These are phyloP conservation scores for Mellilla xanthometata DNA, from an alignment of 2,888 invertebrate genomes.

Conservation along the genomic window DNA sequence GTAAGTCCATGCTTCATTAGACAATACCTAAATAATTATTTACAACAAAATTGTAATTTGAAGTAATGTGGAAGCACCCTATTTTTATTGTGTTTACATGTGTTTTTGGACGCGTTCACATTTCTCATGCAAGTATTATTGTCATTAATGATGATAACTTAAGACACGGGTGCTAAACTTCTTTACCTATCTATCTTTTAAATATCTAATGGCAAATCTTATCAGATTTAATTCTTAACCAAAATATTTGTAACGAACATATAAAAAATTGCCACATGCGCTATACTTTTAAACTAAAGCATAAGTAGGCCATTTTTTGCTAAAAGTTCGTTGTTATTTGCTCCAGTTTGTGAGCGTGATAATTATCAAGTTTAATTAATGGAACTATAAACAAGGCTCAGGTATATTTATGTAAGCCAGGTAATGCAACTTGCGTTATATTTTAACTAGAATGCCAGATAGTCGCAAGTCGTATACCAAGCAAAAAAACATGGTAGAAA, in stretches of 20 bases:
- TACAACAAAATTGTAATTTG: no score
- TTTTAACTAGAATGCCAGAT: constrained; percentile 27
- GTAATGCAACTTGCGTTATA: constrained; percentile 35
- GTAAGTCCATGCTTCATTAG: no score
- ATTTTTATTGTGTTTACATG: no score
- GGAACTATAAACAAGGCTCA: constrained; percentile 35
- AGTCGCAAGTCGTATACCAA: constrained; percentile 15
- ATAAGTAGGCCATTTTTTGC: constrained; percentile 7
- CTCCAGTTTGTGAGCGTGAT: constrained; percentile 13
- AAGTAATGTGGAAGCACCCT: no score
- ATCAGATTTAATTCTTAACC: background rate
- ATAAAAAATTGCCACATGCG: background rate
- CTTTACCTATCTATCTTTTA: no score
- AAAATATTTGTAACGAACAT: background rate
- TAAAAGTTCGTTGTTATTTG: constrained; percentile 16
- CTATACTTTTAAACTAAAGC: constrained; percentile 2
- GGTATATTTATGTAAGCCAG: constrained; percentile 38
- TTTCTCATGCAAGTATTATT: background rate
- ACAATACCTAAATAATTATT: no score
- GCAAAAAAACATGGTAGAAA: constrained; percentile 7
- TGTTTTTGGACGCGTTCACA: no score
- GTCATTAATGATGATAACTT: no score
- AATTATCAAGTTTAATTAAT: constrained; percentile 33
- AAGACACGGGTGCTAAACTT: no score
- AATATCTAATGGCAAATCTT: no score